Percentiles rank a stretch among this genome's conserved stretches.
These are phyloP conservation scores for Imbricaverruca yamaguchii DNA, from an alignment of 2,888 invertebrate species.

Conservation along the genomic window DNA sequence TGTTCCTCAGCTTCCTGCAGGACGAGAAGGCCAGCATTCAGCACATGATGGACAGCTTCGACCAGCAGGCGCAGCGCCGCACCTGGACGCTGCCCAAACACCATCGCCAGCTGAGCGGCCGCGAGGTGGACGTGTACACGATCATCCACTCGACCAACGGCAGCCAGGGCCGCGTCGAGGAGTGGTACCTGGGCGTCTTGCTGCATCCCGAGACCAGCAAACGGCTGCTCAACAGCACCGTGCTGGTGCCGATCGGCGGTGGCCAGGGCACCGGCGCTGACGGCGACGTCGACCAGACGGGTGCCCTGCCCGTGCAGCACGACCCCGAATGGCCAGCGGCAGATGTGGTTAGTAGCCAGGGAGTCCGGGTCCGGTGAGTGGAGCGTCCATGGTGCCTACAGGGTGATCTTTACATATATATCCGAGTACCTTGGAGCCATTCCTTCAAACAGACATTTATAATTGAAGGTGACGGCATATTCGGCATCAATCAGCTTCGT, in stretches of 20 bases:
- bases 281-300: too few species aligned
- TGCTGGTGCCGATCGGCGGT: not conserved
- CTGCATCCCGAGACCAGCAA: not conserved
- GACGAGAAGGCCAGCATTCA: conserved; percentile 13
- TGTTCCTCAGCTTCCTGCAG: not conserved
- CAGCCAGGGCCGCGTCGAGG: not conserved
- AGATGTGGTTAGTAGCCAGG: too few species aligned
- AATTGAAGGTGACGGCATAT: too few species aligned
- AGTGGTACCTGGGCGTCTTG: conserved; percentile 17
- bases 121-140: not conserved
- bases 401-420: too few species aligned
- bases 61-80: not conserved
- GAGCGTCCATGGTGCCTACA: too few species aligned
- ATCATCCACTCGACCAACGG: not conserved
- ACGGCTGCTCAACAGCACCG: conserved; percentile 9
- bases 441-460: too few species aligned
- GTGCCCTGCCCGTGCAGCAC: too few species aligned
- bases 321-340: too few species aligned
- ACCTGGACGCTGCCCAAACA: not conserved
- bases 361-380: too few species aligned
- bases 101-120: not conserved
- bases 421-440: too few species aligned
- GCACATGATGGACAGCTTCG: not conserved
- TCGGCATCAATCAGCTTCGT: too few species aligned
- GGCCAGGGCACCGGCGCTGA: too few species aligned